Conservation (phyloP, 2,888 invertebrate genomes). For the Catocala sponsa region DNA sequence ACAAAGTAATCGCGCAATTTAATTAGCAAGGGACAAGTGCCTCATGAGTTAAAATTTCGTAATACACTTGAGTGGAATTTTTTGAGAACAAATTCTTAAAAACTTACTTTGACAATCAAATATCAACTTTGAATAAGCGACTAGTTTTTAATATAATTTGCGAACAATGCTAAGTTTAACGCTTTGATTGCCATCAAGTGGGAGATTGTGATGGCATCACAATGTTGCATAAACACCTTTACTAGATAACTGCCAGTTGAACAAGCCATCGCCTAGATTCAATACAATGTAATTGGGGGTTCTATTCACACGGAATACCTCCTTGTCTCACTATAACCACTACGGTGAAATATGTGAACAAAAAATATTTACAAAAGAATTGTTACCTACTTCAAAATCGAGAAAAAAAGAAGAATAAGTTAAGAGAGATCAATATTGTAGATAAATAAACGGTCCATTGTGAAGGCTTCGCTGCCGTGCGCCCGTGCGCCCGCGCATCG, state of each 20-base stretch:
- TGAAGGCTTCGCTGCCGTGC: slow-evolving; percentile 61
- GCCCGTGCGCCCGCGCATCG: slow-evolving; percentile 36
- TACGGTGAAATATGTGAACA: slow-evolving; percentile 78
- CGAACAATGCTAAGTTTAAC: slow-evolving; percentile 7
- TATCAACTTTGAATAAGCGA: no score
- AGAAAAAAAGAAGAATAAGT: slow-evolving; percentile 68
- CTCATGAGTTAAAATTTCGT: no score
- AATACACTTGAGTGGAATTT: no score
- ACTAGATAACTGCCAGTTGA: slow-evolving; percentile 29
- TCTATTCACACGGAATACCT: slow-evolving; percentile 71
- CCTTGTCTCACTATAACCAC: slow-evolving; percentile 70
- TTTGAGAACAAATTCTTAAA: no score
- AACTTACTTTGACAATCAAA: no score
- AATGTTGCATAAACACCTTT: slow-evolving; percentile 61
- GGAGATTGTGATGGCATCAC: slow-evolving; percentile 50
- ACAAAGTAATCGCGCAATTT: no score
- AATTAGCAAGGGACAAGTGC: no score
- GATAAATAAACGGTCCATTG: slow-evolving; percentile 80
- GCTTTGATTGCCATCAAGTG: slow-evolving; percentile 45
- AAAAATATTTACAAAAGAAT: slow-evolving; percentile 79
- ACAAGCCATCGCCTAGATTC: slow-evolving; percentile 55
- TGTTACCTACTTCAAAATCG: slow-evolving; percentile 70
- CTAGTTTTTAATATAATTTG: no score
- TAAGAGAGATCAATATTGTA: slow-evolving; percentile 77
- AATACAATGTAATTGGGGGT: slow-evolving; percentile 73